Percentiles rank a stretch among this genome's conserved stretches.
Conservation (phyloP, 2,888 invertebrate genomes). For the Elgonia sp. region DNA sequence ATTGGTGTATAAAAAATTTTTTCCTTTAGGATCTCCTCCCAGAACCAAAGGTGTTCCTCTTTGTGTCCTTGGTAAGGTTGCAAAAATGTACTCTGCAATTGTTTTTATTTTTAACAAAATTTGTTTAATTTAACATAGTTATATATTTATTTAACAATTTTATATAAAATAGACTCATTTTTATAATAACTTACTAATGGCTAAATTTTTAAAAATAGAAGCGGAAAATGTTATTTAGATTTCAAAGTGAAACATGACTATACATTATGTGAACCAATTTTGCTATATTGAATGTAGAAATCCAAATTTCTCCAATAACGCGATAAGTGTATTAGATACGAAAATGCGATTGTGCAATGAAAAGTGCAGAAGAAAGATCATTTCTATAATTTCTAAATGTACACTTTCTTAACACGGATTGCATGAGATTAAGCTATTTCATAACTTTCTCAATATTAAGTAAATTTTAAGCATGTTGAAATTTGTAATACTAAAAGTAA, state of each 20-base stretch:
- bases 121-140: too few species aligned
- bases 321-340: not conserved
- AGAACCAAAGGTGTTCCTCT: conserved; percentile 97
- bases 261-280: too few species aligned
- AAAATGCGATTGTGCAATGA: conserved; percentile 20
- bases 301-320: too few species aligned
- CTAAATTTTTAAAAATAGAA: too few species aligned
- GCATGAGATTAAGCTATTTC: conserved; percentile 6
- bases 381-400: conserved; percentile 53
- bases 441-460: conserved; percentile 21
- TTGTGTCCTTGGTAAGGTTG: conserved; percentile 97
- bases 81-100: conserved; percentile 93
- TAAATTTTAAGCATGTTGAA: not conserved
- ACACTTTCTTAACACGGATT: conserved; percentile 35
- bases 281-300: too few species aligned
- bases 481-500: not conserved
- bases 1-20: conserved; percentile 98
- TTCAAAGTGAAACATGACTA: too few species aligned
- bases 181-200: too few species aligned
- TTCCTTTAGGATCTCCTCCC: conserved; percentile 98
- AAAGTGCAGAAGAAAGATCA: conserved; percentile 30
- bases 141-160: too few species aligned
- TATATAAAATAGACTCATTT: too few species aligned
- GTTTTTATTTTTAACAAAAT: too few species aligned
- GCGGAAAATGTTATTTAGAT: too few species aligned